Evolutionary conservation across 2,113 vertebrate genomes (phyloP), one percentile per base, ranked within the genome.

Genomic region (Anhinga anhinga): DNA sequence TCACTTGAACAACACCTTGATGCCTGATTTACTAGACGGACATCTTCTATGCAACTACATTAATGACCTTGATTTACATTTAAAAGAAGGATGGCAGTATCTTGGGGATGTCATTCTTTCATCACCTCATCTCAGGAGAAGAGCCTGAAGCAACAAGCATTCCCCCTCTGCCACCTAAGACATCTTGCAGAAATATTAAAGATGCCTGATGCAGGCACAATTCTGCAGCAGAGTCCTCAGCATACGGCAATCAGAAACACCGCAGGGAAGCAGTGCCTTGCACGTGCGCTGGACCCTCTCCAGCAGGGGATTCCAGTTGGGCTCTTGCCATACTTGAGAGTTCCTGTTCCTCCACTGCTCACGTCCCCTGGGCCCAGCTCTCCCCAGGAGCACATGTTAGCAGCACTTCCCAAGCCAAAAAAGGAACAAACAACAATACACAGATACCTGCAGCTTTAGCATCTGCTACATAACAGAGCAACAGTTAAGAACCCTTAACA

Each of bases 231-330:
- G 26, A 56, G 10, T 25, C 23, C 49, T 45, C 27, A 6, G 42
- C 5, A 7, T 11, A 32, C 1, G 2, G 36, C 0, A 0, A 53
- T 52, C 70, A 90, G 74, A 63, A 82, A 32, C 21, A 16, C 2
- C 0, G 0, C 52, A 9, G 26, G 74, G 53, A 85, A 89, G 62
- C 2, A 0, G 26, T 22, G 36, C 34, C 52, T 94, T 65, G 19
- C 55, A 40, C 2, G 14, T 63, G 52, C 67, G 56, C 61, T 96
- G 88, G 88, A 90, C 22, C 19, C 49, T 84, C 49, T 80, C 73
- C 94, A 95, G 65, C 3, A 1, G 49, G 32, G 58, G 65, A 84
- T 80, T 84, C 81, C 65, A 72, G 61, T 16, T 95, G 88, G 61
- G 77, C 17, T 74, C 45, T 63, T 82, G 86, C 80, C 69, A 79